Percentiles rank a stretch among this genome's conserved stretches.
phyloP scores from a whole-genome alignment of 2,888 invertebrate species.

The Pegoplata infirma region DNA sequence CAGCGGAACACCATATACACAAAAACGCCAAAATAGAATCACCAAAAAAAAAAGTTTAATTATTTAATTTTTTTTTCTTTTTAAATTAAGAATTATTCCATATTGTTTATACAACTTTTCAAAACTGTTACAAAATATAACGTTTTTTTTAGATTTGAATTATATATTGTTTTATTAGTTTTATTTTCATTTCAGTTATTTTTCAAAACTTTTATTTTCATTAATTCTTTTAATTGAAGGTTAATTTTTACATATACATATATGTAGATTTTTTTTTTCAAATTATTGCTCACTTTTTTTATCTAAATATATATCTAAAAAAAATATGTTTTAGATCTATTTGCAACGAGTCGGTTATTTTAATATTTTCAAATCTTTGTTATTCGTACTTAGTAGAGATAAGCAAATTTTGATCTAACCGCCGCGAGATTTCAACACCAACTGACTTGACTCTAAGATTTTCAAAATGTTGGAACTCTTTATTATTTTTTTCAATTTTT shows the following conservation, averaged over 20 bases:
- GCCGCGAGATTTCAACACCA: slow-evolving; percentile 70
- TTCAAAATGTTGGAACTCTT: slow-evolving; percentile 61
- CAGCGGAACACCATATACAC: too few relatives aligned
- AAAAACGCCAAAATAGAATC: not conserved
- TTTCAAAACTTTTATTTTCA: slow-evolving; percentile 5
- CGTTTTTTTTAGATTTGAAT: not conserved
- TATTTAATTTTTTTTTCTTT: too few relatives aligned
- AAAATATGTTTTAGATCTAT: slow-evolving; percentile 38
- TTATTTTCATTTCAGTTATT: not conserved
- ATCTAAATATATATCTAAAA: slow-evolving; percentile 9
- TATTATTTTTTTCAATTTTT: slow-evolving; percentile 49
- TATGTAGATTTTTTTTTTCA: not conserved
- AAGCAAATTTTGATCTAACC: slow-evolving; percentile 63
- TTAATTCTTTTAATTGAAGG: slow-evolving; percentile 42
- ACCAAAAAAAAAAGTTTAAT: slow-evolving; percentile 2
- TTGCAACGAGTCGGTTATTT: slow-evolving; percentile 30
- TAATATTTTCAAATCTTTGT: slow-evolving; percentile 10
- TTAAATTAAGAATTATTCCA: too few relatives aligned
- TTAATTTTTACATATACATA: slow-evolving; percentile 34
- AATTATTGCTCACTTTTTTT: slow-evolving; percentile 45
- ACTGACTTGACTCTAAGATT: slow-evolving; percentile 66
- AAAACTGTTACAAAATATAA: not conserved
- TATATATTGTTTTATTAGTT: not conserved
- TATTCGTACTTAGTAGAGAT: slow-evolving; percentile 12
- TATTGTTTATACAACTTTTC: too few relatives aligned